Evolutionary conservation across 2,888 invertebrate species (phyloP).

Genomic region (Phaedon cochleariae): DNA sequence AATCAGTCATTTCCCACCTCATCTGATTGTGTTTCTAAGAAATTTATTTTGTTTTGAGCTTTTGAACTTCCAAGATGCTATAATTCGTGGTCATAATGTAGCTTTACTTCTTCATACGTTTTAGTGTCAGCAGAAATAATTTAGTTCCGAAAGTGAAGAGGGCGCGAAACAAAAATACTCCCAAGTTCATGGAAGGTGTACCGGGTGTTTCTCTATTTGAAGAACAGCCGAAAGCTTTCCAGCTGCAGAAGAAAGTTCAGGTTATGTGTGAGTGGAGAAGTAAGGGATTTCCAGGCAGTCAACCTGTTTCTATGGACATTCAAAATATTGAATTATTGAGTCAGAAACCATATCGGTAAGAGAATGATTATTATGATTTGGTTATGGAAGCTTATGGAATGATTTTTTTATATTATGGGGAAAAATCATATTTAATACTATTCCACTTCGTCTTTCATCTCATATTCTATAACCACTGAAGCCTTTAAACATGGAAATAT

Average conservation of each 20-base stretch:
- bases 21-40: no score
- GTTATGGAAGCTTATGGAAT: no score
- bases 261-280: conserved; percentile 81
- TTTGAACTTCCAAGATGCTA: no score
- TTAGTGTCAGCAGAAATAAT: neutral
- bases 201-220: conserved; percentile 78
- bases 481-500: no score
- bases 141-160: conserved; percentile 4
- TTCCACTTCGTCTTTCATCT: no score
- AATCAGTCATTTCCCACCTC: no score
- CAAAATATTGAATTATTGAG: conserved; percentile 79
- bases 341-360: conserved; percentile 76
- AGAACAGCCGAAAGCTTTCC: conserved; percentile 65
- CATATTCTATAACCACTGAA: no score
- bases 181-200: conserved; percentile 86
- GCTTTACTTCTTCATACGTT: neutral
- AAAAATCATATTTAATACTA: no score
- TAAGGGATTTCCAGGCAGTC: conserved; percentile 92
- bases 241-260: conserved; percentile 80
- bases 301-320: conserved; percentile 96
- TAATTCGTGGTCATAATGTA: no score
- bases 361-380: no score
- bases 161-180: conserved; percentile 9
- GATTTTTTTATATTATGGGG: no score
- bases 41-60: no score